These are phyloP conservation scores for Drosophila putrida DNA, from an alignment of 2,888 invertebrate genomes.

Conservation along the genomic window DNA sequence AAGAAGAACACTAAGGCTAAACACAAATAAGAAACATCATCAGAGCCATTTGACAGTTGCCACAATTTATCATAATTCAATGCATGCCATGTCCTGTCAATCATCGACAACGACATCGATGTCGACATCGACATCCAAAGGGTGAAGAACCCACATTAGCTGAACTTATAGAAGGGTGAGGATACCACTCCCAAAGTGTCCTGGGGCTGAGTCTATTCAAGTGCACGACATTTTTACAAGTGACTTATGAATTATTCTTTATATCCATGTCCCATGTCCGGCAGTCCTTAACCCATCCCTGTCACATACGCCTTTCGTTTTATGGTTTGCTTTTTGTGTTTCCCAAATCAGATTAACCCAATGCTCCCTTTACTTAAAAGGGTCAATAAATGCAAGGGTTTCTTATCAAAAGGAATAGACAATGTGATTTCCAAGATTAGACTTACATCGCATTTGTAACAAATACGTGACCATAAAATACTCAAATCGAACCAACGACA, in stretches of 20 bases:
- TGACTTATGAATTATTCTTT: constrained; percentile 83
- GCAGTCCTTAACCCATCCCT: constrained; percentile 11
- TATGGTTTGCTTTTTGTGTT: constrained; percentile 56
- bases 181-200: too few relatives aligned
- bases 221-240: constrained; percentile 70
- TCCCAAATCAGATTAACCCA: constrained; percentile 69
- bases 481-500: constrained; percentile 13
- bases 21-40: constrained; percentile 59
- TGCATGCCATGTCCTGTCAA: constrained; percentile 78
- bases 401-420: constrained; percentile 68
- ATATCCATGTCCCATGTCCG: constrained; percentile 40
- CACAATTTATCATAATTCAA: constrained; percentile 85
- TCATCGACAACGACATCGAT: constrained; percentile 48
- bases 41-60: constrained; percentile 82
- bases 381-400: constrained; percentile 62
- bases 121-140: constrained; percentile 53
- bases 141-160: constrained; percentile 72
- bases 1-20: constrained; percentile 9
- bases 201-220: constrained; percentile 20
- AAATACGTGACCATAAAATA: constrained; percentile 66
- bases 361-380: constrained; percentile 57
- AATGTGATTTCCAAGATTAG: constrained; percentile 61
- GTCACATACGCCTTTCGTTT: constrained; percentile 27
- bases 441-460: constrained; percentile 6
- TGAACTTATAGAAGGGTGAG: constrained; percentile 23